Conservation (phyloP, 1,140 invertebrate species). For the Grapholita molesta region DNA sequence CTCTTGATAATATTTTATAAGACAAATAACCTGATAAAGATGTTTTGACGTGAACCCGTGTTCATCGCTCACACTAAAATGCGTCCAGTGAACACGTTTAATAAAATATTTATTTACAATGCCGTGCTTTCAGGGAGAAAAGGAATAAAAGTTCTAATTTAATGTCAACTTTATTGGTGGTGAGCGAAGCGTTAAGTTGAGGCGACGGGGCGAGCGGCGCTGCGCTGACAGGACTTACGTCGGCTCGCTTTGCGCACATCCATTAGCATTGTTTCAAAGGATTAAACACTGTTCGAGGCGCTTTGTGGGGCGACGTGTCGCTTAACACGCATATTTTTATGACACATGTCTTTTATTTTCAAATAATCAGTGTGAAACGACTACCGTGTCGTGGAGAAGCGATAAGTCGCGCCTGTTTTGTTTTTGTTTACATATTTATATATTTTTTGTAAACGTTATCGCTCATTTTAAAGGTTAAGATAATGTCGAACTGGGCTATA, state of each 20-base stretch:
- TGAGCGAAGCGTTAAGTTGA: constrained; percentile 67
- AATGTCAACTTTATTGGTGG: constrained; percentile 74
- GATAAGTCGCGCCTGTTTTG: constrained; percentile 47
- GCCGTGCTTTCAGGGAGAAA: constrained; percentile 60
- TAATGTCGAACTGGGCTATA: neutral
- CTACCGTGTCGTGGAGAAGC: constrained; percentile 57
- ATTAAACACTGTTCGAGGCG: constrained; percentile 60
- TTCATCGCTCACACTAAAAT: constrained; percentile 77
- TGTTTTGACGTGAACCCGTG: constrained; percentile 77
- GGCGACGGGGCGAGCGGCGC: constrained; percentile 44
- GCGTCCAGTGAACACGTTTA: constrained; percentile 71
- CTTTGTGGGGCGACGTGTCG: constrained; percentile 53
- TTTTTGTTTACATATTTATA: constrained; percentile 28
- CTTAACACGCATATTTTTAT: constrained; percentile 70
- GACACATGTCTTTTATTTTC: constrained; percentile 64
- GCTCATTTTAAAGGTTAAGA: constrained; percentile 14
- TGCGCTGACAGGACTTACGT: constrained; percentile 68
- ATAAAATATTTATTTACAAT: constrained; percentile 76
- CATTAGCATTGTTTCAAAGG: constrained; percentile 77
- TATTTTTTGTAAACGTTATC: neutral
- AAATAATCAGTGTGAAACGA: constrained; percentile 65
- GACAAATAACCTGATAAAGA: constrained; percentile 78
- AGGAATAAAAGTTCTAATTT: constrained; percentile 67
- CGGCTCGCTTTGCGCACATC: constrained; percentile 65
- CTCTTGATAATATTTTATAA: constrained; percentile 78